Conservation (phyloP, 2,888 invertebrate species). For the Drosophila limbata region DNA sequence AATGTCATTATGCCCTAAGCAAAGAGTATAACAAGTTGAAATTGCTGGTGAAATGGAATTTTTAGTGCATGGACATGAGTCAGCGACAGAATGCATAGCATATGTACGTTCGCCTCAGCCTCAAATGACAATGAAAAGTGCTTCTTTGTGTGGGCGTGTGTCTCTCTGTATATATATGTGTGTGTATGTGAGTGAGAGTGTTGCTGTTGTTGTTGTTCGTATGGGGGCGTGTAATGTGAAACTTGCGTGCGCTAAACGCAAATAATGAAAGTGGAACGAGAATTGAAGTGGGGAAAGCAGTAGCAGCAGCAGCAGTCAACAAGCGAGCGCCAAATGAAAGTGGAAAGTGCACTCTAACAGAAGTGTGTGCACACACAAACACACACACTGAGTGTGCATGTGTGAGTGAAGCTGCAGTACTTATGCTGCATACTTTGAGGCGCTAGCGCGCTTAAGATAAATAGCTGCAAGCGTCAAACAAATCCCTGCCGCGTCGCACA, state of each 20-base stretch:
- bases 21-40: slow-evolving; percentile 56
- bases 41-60: slow-evolving; percentile 75
- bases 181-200: slow-evolving; percentile 13
- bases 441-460: slow-evolving; percentile 68
- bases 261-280: slow-evolving; percentile 67
- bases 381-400: slow-evolving; percentile 15
- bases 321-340: slow-evolving; percentile 76
- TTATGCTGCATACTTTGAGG: slow-evolving; percentile 67
- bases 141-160: slow-evolving; percentile 32
- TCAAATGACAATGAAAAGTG: slow-evolving; percentile 70
- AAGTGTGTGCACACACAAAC: slow-evolving; percentile 16
- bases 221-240: slow-evolving; percentile 48
- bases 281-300: slow-evolving; percentile 29
- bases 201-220: slow-evolving; percentile 18
- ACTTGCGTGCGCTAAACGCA: slow-evolving; percentile 68
- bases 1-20: slow-evolving; percentile 51
- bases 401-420: slow-evolving; percentile 49
- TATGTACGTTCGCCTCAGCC: slow-evolving; percentile 52
- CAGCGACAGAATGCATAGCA: slow-evolving; percentile 57
- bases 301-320: slow-evolving; percentile 57
- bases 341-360: slow-evolving; percentile 75
- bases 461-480: slow-evolving; percentile 66
- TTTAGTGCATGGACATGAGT: slow-evolving; percentile 76
- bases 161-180: neutral
- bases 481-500: slow-evolving; percentile 35